Base-by-base conservation (phyloP, 1,140 invertebrate species). In the Drosophila pseudoananassae region DNA sequence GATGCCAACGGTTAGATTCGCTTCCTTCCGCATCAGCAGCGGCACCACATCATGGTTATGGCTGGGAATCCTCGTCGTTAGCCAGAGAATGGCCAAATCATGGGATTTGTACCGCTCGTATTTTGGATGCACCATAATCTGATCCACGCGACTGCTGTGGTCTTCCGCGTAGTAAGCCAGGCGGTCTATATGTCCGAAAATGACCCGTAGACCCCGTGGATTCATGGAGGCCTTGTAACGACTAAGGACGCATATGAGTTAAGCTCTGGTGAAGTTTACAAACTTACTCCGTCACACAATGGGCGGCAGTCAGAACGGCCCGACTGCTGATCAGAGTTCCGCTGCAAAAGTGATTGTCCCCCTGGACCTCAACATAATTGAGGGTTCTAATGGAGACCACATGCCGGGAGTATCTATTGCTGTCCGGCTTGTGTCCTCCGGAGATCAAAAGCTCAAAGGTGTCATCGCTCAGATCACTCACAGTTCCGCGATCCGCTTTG, bases 271-370 rank as follows among this genome's bases (percentile, higher is more conserved):
- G 25, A 1, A 1, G 5, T 27, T 36, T 5, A 3, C 4, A 4
- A 15, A 64, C 81, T 66, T 64, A 85, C 81, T 85, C 81, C 14
- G 81, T 78, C 0, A 85, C 43, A 29, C 81, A 85, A 43, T 85
- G 81, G 2, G 81, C 81, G 2, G 81, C 81, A 0, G 81, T 87
- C 9, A 85, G n/a, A 1, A 85, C 54, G 0, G 50, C 55, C 10
- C 53, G 59, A 33, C 82, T 81, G 50, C 63, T 81, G 3, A 85
- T 36, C 4, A 85, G 53, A n/a, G 87, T 20, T 2, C 81, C 81
- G 3, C 73, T 69, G 40, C 81, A 85, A 6, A 87, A 85, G 29
- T 85, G 81, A 40, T 85, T 85, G 27, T 85, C 81, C 0, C 81
- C 81, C 1, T 9, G 14, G 2, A n/a, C 64, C 9, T 49, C 2